Conservation (phyloP, 1,140 invertebrate species). For the Plodia interpunctella region DNA sequence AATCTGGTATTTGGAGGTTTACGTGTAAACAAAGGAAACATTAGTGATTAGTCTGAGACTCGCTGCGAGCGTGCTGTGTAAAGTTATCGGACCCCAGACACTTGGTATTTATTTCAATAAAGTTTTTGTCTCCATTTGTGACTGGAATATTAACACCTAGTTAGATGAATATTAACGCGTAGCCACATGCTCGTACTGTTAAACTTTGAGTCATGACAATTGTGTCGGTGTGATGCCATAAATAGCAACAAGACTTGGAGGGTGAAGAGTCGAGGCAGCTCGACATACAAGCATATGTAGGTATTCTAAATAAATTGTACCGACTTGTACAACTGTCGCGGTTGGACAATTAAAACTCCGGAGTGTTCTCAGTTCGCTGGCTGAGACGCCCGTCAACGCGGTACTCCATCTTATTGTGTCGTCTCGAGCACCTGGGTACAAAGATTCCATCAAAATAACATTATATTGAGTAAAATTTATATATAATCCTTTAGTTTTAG, state of each 20-base stretch:
- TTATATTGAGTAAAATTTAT: not conserved
- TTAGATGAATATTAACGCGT: constrained; percentile 33
- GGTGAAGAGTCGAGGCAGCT: constrained; percentile 28
- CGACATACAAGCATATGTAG: constrained; percentile 15
- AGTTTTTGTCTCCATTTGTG: constrained; percentile 22
- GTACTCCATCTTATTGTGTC: constrained; percentile 21
- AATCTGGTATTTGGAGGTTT: too few species aligned
- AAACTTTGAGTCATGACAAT: constrained; percentile 36
- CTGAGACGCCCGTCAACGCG: constrained; percentile 9
- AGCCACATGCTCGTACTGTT: constrained; percentile 24
- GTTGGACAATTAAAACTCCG: constrained; percentile 37
- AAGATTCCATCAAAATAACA: not conserved
- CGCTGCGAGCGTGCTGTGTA: not conserved
- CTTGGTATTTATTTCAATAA: constrained; percentile 25
- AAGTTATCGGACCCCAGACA: constrained; percentile 8
- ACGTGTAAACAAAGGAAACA: not conserved
- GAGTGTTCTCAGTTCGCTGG: constrained; percentile 23
- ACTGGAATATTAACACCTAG: constrained; percentile 29
- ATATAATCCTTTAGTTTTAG: not conserved
- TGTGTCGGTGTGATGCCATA: constrained; percentile 40
- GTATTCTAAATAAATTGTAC: constrained; percentile 23
- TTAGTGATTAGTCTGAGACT: not conserved
- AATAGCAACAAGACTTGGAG: constrained; percentile 35
- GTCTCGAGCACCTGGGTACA: constrained; percentile 22
- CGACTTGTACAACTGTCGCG: constrained; percentile 15